phyloP scores from a whole-genome alignment of 2,113 vertebrate genomes.

The Corvus moneduloides region DNA sequence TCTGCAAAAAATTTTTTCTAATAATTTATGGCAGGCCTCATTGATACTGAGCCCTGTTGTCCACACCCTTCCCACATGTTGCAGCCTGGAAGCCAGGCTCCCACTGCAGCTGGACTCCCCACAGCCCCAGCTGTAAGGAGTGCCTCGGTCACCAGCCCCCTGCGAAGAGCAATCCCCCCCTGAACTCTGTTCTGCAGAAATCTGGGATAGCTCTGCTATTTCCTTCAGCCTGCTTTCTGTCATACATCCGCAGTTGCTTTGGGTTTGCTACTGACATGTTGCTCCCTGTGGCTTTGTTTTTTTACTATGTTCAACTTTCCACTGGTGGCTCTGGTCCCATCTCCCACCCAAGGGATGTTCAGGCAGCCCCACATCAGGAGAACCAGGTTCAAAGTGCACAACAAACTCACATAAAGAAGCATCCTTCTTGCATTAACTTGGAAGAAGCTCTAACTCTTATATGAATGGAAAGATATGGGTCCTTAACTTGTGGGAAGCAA shows the following conservation, averaged over 20 bases:
- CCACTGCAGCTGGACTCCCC: background rate
- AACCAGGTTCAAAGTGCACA: background rate
- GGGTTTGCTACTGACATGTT: background rate
- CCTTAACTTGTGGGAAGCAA: background rate
- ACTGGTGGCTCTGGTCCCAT: background rate
- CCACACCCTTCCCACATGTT: accelerated
- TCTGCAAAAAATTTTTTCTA: background rate
- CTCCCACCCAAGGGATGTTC: background rate
- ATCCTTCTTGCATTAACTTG: background rate
- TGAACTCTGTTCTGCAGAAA: background rate
- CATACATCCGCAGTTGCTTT: accelerated
- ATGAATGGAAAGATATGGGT: background rate
- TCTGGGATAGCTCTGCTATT: background rate
- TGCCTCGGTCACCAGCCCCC: background rate
- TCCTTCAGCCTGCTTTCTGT: background rate
- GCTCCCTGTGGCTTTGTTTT: accelerated
- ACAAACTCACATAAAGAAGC: background rate
- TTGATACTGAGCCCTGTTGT: accelerated
- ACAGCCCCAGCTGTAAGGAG: background rate
- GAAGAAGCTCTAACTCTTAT: background rate
- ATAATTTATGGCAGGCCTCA: background rate
- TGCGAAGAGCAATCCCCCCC: accelerated
- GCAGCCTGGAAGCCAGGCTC: background rate
- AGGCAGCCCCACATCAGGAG: background rate
- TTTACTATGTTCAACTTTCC: background rate